Base-by-base conservation (phyloP, 2,888 invertebrate genomes). In the Apamea anceps region DNA sequence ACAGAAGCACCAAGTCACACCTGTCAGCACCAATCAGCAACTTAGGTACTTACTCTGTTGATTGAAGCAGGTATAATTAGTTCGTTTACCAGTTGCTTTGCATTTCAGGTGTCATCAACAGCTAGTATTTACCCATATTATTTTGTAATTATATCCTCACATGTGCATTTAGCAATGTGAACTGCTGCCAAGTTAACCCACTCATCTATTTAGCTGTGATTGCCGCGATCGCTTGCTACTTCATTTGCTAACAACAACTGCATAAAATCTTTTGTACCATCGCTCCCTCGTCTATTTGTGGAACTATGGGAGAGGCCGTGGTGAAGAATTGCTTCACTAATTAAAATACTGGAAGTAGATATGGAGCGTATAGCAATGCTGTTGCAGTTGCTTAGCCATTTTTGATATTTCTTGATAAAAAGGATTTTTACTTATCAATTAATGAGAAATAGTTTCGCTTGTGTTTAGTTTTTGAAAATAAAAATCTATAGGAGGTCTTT, bases 301-400 rank as follows among this genome's bases (percentile, higher is more conserved):
- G 10, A 71, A 54, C 25, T 32, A 32, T 10, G 32, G 1, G 15
- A 10, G 70, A 25, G 2, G 25, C 32, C n/a, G 15, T 32, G 0
- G 32, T 32, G 25, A n/a, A 25, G 32, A 37, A 67, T 81, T 75
- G 78, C 65, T 80, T 74, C 75, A 77, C 63, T 86, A 84, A 86
- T 87, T 87, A 85, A 85, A 83, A 80, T 85, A 72, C 76, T 80
- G 54, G 62, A 66, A 74, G 51, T 54, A 78, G 66, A 80, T 78
- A 57, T 77, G 18, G 3, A 18, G 32, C 32, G 32, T 32, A 32
- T 18, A 68, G 45, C 25, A 85, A 72, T 75, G 57, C 21, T 32
- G 13, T 72, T 79, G 32, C 72, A 72, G 15, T 51, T 68, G 8
- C 60, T 72, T 37, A 62, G 25, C 15, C 7, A 32, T 70, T 21